Percentiles rank a stretch among this genome's conserved stretches.
These are phyloP conservation scores for Chlamydotis undulata DNA, from an alignment of 2,113 vertebrate species.

Conservation along the genomic window DNA sequence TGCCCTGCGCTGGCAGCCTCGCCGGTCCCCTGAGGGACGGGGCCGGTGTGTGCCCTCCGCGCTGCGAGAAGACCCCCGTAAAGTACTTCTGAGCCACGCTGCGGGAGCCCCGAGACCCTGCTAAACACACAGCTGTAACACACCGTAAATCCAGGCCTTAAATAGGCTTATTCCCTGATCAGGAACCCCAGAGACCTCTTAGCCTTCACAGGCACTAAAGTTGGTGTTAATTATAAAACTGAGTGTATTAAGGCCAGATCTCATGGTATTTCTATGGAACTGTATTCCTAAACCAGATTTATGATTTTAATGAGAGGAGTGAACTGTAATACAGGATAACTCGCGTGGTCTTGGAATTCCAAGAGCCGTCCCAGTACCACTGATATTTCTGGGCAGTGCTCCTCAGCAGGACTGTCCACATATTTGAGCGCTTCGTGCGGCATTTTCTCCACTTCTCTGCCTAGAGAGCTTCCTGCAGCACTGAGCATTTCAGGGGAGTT, in stretches of 20 bases:
- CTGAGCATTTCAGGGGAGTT: not conserved
- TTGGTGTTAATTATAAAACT: constrained; percentile 30
- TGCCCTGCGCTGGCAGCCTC: not conserved
- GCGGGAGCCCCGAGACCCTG: not conserved
- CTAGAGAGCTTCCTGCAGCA: not conserved
- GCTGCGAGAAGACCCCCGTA: rapidly evolving
- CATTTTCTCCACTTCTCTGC: not conserved
- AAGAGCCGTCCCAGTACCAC: not conserved
- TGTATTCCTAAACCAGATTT: not conserved
- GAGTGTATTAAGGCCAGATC: constrained; percentile 1
- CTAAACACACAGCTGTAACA: not conserved
- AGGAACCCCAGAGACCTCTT: constrained; percentile 11
- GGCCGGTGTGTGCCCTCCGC: not conserved
- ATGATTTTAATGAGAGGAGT: not conserved
- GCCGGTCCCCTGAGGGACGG: rapidly evolving
- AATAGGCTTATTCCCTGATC: not conserved
- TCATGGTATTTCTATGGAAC: not conserved
- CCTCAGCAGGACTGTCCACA: rapidly evolving
- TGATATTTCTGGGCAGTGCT: not conserved
- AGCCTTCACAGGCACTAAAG: not conserved
- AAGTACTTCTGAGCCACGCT: not conserved
- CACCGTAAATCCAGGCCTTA: not conserved
- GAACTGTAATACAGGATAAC: not conserved
- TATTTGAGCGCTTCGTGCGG: not conserved
- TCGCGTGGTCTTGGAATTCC: rapidly evolving